A percentile compares a stretch with the other conserved stretches of the same genome.
Evolutionary conservation across 35 echinoderm and acorn worm genomes (phyloP).

Genomic region (Chiridota heheva): DNA sequence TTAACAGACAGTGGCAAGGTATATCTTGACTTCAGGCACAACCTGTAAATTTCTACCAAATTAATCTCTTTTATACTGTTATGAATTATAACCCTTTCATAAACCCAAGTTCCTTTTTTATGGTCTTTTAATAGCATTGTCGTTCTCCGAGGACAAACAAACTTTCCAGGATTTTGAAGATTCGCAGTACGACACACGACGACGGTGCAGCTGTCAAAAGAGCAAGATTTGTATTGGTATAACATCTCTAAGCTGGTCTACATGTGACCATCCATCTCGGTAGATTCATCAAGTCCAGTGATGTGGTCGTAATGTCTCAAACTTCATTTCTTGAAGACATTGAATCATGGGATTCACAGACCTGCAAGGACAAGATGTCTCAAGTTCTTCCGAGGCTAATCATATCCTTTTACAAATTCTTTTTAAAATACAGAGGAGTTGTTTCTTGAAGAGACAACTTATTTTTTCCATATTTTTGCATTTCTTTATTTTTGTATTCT

Average conservation of each 20-base stretch:
- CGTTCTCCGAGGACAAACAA: too few species aligned
- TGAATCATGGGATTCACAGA: conserved; percentile 51
- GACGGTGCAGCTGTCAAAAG: background rate
- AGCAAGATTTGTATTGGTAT: background rate
- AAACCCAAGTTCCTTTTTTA: too few species aligned
- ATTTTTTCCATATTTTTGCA: too few species aligned
- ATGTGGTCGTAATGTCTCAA: conserved; percentile 63
- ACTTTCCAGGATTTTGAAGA: too few species aligned
- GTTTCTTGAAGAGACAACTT: too few species aligned
- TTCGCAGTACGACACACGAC: background rate
- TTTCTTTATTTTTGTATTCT: too few species aligned
- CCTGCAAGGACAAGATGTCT: conserved; percentile 40
- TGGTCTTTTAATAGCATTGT: too few species aligned
- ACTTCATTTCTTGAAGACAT: conserved; percentile 61
- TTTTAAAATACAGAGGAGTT: background rate
- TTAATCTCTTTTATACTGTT: too few species aligned
- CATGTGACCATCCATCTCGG: background rate
- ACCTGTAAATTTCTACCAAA: too few species aligned
- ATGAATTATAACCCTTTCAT: too few species aligned
- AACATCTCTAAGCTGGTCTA: background rate
- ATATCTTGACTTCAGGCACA: too few species aligned
- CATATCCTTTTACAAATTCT: conserved; percentile 73
- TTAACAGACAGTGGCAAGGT: too few species aligned
- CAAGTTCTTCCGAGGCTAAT: conserved; percentile 65
- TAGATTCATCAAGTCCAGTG: background rate